These are phyloP conservation scores for Byasa hedistus DNA, from an alignment of 2,888 invertebrate species.

Conservation along the genomic window DNA sequence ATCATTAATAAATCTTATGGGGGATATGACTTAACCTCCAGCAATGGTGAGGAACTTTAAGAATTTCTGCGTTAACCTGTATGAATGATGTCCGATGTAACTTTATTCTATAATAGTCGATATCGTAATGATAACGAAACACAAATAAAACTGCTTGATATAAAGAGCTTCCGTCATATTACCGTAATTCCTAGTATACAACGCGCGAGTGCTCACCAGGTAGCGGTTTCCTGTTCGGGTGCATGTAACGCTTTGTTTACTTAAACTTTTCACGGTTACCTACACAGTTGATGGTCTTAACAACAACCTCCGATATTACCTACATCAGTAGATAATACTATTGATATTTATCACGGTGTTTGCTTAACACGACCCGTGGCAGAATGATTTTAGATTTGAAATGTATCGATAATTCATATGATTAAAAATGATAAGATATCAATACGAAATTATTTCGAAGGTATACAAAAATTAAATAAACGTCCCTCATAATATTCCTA, in stretches of 20 bases:
- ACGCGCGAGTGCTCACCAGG: constrained; percentile 42
- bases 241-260: constrained; percentile 7
- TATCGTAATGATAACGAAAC: not conserved
- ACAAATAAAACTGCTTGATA: not conserved
- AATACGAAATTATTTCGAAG: too few relatives aligned
- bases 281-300: not conserved
- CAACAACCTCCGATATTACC: too few relatives aligned
- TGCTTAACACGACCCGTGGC: too few relatives aligned
- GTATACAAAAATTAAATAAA: too few relatives aligned
- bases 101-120: not conserved
- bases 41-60: too few relatives aligned
- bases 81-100: not conserved
- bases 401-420: too few relatives aligned
- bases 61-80: too few relatives aligned
- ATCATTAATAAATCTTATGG: too few relatives aligned
- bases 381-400: too few relatives aligned
- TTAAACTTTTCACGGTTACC: constrained; percentile 14
- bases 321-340: not conserved
- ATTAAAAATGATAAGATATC: too few relatives aligned
- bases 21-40: too few relatives aligned
- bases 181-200: constrained; percentile 45
- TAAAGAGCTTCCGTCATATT: constrained; percentile 45
- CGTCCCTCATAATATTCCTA: too few relatives aligned
- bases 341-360: not conserved
- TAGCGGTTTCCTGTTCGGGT: constrained; percentile 35